Base-by-base conservation (phyloP, 2,797 vertebrate genomes). In the Sorex maritimensis region DNA sequence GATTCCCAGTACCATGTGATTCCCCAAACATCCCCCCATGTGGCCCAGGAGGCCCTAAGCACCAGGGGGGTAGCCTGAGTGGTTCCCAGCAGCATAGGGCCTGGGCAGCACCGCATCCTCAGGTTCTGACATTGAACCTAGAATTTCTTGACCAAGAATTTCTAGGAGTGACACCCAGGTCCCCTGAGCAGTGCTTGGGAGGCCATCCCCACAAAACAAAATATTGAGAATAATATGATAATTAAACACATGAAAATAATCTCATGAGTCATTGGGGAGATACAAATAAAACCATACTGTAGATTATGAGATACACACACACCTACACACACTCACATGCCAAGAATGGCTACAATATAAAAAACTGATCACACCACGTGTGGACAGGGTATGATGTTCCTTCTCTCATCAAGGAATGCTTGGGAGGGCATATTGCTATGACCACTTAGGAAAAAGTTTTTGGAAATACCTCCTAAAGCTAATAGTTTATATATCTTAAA, bases 201-300 rank as follows among this genome's bases (percentile, higher is more conserved):
- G 17, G 58, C 58, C 58, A 19, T 61, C 19, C 58, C 17, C 68
- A 69, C 65, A 34, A 6, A 23, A 61, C 19, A 93, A 61, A 44
- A 58, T 34, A 15, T 86, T 34, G n/a, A 30, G 67, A 73, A 78
- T 11, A 79, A 82, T 14, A 55, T 63, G 67, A 19, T 28, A 58
- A 74, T 68, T 61, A 73, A 85, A 71, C 19, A 58, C 19, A 52
- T 52, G 63, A 88, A 80, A 87, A 38, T 38, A 68, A 67, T 61
- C 78, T 61, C 26, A 17, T 23, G 63, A 69, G 38, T 83, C 11
- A 65, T n/a, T 6, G 19, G 15, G n/a, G 44, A 78, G 83, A 67
- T n/a, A 5, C 24, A 78, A 92, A 82, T 63, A 28, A 89, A 93
- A 30, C n/a, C 65, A 44, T 41, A 6, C 14, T 74, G 28, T 6